Conservation (phyloP, 2,888 invertebrate species). For the Elegia similella region DNA sequence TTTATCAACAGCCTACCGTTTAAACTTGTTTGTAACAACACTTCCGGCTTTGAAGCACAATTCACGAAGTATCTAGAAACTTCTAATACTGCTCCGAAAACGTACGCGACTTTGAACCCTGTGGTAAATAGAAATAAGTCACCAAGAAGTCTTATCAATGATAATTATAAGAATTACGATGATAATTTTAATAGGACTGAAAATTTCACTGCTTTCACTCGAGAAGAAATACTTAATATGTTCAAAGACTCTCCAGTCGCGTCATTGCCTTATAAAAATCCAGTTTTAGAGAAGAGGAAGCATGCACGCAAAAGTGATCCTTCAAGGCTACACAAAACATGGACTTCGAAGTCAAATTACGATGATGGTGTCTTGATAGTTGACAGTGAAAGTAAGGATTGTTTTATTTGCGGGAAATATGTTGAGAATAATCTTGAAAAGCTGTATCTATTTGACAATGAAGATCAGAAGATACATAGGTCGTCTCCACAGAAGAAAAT, state of each 20-base stretch:
- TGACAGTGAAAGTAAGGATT: slow-evolving; percentile 54
- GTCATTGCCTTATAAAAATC: slow-evolving; percentile 55
- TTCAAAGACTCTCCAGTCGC: slow-evolving; percentile 72
- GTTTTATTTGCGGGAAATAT: slow-evolving; percentile 63
- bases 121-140: slow-evolving; percentile 53
- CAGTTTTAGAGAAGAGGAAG: slow-evolving; percentile 52
- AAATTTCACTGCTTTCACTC: slow-evolving; percentile 47
- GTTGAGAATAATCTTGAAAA: slow-evolving; percentile 59
- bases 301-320: slow-evolving; percentile 72
- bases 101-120: slow-evolving; percentile 51
- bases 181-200: slow-evolving; percentile 47
- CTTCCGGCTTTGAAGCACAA: slow-evolving; percentile 64
- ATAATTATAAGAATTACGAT: slow-evolving; percentile 44
- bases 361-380: slow-evolving; percentile 54
- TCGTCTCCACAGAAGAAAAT: slow-evolving; percentile 62
- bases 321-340: slow-evolving; percentile 54
- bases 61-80: slow-evolving; percentile 64
- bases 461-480: slow-evolving; percentile 66
- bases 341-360: slow-evolving; percentile 43
- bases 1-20: slow-evolving; percentile 67
- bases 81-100: slow-evolving; percentile 36
- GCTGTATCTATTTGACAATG: slow-evolving; percentile 68
- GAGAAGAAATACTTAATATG: slow-evolving; percentile 71
- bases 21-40: slow-evolving; percentile 62
- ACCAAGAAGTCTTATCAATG: slow-evolving; percentile 52